A percentile compares a stretch with the other conserved stretches of the same genome.
phyloP scores from a whole-genome alignment of 2,888 invertebrate species.

The Drosophila basisetae region DNA sequence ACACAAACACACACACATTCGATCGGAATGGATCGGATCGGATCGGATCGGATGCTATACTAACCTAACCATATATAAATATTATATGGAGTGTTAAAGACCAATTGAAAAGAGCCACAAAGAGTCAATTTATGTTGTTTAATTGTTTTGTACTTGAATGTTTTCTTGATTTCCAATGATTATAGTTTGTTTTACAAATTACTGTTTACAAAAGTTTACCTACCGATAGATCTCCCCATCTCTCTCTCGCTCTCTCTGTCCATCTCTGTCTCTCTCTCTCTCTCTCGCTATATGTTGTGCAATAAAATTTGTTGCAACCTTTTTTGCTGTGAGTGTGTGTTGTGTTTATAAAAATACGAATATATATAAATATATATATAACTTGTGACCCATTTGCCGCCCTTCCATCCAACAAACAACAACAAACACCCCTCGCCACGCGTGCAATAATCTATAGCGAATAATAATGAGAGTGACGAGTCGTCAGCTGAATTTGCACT shows the following conservation, averaged over 20 bases:
- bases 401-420: not conserved
- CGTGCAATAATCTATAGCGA: constrained; percentile 15
- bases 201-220: constrained; percentile 6
- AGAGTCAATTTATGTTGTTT: constrained; percentile 39
- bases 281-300: constrained; percentile 5
- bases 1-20: constrained; percentile 24
- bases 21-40: constrained; percentile 31
- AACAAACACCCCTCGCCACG: not conserved
- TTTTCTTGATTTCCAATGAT: constrained; percentile 48
- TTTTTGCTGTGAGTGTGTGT: constrained; percentile 40
- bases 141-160: constrained; percentile 42
- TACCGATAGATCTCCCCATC: constrained; percentile 6
- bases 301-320: constrained; percentile 31
- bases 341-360: constrained; percentile 13
- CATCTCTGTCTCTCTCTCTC: constrained; percentile 1
- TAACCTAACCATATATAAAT: constrained; percentile 16
- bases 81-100: constrained; percentile 53
- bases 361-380: constrained; percentile 13
- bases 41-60: constrained; percentile 27
- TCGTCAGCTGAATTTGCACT: constrained; percentile 76
- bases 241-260: constrained; percentile 1
- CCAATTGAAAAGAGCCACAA: constrained; percentile 46
- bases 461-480: constrained; percentile 68
- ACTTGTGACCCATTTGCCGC: constrained; percentile 46
- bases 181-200: constrained; percentile 33